Evolutionary conservation across 2,797 vertebrate species (phyloP).

Genomic region (Danio kyathit): DNA sequence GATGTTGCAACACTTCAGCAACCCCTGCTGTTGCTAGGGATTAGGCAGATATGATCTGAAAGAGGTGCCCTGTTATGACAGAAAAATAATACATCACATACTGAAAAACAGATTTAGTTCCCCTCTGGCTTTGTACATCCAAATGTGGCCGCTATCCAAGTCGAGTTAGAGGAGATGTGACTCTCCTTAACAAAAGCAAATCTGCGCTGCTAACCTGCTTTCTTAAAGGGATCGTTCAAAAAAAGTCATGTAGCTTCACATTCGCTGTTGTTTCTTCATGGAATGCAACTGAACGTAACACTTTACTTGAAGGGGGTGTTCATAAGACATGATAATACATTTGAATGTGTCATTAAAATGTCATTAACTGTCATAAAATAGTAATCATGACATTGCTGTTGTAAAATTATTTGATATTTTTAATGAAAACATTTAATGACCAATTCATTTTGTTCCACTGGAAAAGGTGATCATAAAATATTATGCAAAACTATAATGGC

Average conservation of each 20-base stretch:
- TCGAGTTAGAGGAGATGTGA: constrained; percentile 52
- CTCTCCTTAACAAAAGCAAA: constrained; percentile 46
- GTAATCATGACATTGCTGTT: too few species aligned
- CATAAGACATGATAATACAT: too few species aligned
- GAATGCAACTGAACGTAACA: not conserved
- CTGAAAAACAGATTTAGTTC: constrained; percentile 49
- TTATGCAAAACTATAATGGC: too few species aligned
- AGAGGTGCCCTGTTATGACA: constrained; percentile 60
- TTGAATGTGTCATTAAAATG: too few species aligned
- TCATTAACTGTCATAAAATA: too few species aligned
- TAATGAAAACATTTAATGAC: too few species aligned
- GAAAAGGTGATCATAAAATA: too few species aligned
- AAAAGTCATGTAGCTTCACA: not conserved
- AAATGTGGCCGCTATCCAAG: constrained; percentile 28
- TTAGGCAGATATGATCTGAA: constrained; percentile 62
- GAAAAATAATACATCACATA: constrained; percentile 57
- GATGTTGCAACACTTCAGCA: constrained; percentile 80
- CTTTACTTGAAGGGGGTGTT: too few species aligned
- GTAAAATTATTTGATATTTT: too few species aligned
- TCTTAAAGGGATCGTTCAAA: constrained; percentile 5
- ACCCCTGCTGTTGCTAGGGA: constrained; percentile 70
- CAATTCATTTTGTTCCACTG: too few species aligned
- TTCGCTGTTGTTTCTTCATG: not conserved
- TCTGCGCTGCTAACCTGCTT: constrained; percentile 39
- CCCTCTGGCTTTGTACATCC: constrained; percentile 30